These are phyloP conservation scores for Perca fluviatilis DNA, from an alignment of 2,113 vertebrate genomes.

Conservation along the genomic window DNA sequence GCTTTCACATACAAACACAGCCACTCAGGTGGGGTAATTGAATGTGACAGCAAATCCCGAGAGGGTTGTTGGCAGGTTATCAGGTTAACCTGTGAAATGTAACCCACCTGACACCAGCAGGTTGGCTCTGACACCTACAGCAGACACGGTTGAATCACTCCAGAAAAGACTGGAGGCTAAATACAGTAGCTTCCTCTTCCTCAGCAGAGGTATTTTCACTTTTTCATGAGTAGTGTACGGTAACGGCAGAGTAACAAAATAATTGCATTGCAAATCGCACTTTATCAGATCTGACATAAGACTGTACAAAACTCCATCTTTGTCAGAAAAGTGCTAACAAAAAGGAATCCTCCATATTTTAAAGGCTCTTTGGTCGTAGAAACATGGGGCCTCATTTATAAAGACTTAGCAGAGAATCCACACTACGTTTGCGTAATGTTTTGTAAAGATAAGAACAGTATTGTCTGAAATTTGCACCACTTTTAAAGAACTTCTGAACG, in stretches of 20 bases:
- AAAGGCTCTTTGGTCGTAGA: neutral
- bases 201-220: conserved; percentile 18
- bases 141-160: conserved; percentile 61
- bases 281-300: neutral
- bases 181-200: conserved; percentile 26
- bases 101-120: conserved; percentile 72
- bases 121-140: conserved; percentile 63
- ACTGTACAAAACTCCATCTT: neutral
- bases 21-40: conserved; percentile 64
- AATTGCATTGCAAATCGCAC: neutral
- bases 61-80: conserved; percentile 75
- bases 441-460: no score
- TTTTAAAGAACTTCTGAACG: no score
- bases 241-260: neutral
- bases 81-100: conserved; percentile 78
- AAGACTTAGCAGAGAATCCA: no score
- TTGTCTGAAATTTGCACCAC: no score
- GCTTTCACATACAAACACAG: conserved; percentile 52
- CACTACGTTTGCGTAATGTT: no score
- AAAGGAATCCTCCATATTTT: neutral
- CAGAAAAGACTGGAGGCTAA: conserved; percentile 50
- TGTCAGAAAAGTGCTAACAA: neutral
- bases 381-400: neutral
- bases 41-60: conserved; percentile 75
- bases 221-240: neutral